Conservation (phyloP, 2,888 invertebrate species). For the Ditula angustiorana region DNA sequence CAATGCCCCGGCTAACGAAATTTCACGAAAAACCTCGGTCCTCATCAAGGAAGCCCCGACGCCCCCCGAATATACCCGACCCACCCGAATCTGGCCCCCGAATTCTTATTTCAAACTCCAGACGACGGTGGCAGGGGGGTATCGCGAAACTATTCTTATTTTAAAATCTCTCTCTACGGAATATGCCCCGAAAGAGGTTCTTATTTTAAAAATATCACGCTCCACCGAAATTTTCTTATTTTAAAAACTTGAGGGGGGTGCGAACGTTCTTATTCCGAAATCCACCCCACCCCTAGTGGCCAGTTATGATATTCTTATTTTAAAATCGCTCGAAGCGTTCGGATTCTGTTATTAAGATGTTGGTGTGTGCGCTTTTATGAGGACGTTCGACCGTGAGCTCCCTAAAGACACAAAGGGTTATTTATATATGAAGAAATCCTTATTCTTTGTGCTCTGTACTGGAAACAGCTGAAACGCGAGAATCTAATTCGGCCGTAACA, state of each 20-base stretch:
- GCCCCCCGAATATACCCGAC: conserved; percentile 76
- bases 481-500: conserved; percentile 45
- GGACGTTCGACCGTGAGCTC: conserved; percentile 41
- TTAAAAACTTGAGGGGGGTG: conserved; percentile 78
- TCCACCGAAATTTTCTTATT: conserved; percentile 85
- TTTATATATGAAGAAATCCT: conserved; percentile 35
- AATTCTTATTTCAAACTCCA: conserved; percentile 85
- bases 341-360: conserved; percentile 83
- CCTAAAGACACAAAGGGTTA: conserved; percentile 45
- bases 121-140: conserved; percentile 73
- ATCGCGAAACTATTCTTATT: conserved; percentile 85
- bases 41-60: conserved; percentile 81
- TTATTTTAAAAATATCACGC: conserved; percentile 86
- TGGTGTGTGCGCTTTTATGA: conserved; percentile 77
- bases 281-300: conserved; percentile 74
- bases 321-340: conserved; percentile 82
- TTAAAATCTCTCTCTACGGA: conserved; percentile 85
- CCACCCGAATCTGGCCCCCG: conserved; percentile 79
- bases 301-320: conserved; percentile 85
- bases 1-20: conserved; percentile 77
- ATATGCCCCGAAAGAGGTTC: conserved; percentile 84
- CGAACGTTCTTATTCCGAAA: conserved; percentile 80
- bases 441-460: conserved; percentile 18
- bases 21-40: conserved; percentile 82
- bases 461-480: conserved; percentile 25